Percentiles rank a stretch among this genome's conserved stretches.
Evolutionary conservation across 2,113 vertebrate species (phyloP).

Genomic region (Scomber colias): DNA sequence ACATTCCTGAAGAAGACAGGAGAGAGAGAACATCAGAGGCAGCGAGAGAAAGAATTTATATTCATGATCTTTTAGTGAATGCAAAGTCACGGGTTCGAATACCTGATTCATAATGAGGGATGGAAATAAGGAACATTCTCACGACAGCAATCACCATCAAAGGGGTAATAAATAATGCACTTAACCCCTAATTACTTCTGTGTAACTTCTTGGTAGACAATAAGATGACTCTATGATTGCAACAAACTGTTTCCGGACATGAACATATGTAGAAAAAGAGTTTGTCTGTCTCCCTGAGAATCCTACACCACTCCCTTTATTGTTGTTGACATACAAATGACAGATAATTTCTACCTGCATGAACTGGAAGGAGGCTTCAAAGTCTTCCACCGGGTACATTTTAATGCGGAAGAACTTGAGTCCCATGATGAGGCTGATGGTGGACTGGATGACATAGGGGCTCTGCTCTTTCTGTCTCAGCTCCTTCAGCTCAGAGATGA

Average conservation of each 20-base stretch:
- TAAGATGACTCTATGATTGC: conserved; percentile 4
- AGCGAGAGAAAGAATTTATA: background rate
- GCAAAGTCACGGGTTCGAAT: background rate
- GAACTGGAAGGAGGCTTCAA: conserved; percentile 99
- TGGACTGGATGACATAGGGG: conserved; percentile 93
- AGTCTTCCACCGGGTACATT: conserved; percentile 99
- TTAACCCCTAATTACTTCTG: conserved; percentile 33
- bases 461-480: conserved; percentile 96
- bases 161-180: conserved; percentile 31
- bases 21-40: conserved; percentile 19
- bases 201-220: conserved; percentile 3
- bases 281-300: background rate
- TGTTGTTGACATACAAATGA: background rate
- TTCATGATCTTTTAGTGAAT: background rate
- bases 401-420: conserved; percentile 99
- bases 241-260: conserved; percentile 39
- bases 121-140: conserved; percentile 39
- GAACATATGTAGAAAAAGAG: background rate
- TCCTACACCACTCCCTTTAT: no score
- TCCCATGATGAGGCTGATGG: conserved; percentile 99
- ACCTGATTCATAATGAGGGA: background rate
- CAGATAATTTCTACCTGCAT: conserved; percentile 90
- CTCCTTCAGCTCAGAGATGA: conserved; percentile 97
- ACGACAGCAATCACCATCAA: conserved; percentile 20
- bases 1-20: conserved; percentile 89